These are phyloP conservation scores for Prochilodus magdalenae DNA, from an alignment of 2,113 vertebrate genomes.

Conservation along the genomic window DNA sequence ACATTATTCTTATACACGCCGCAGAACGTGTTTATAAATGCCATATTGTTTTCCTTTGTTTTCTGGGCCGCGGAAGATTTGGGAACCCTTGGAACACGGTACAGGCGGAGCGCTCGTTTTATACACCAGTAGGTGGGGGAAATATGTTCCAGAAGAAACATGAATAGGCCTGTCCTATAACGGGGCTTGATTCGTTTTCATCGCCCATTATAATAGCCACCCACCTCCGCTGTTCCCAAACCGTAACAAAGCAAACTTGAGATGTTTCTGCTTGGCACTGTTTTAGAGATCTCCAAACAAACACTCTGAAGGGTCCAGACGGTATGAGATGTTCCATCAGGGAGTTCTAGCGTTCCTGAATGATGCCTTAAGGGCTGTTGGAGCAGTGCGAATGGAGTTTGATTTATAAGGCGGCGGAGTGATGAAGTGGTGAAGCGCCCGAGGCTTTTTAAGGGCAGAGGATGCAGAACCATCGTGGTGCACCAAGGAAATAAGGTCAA, in stretches of 20 bases:
- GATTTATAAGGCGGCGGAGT: not conserved
- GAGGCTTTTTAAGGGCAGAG: no score
- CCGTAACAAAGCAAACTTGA: not conserved
- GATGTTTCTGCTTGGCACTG: not conserved
- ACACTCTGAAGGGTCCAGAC: not conserved
- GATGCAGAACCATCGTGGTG: no score
- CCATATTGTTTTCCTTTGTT: not conserved
- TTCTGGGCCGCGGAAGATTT: not conserved
- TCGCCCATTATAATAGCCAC: conserved; percentile 6
- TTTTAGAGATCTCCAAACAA: conserved; percentile 7
- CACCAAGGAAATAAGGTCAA: no score
- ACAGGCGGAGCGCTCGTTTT: conserved; percentile 10
- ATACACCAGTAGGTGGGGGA: conserved; percentile 42
- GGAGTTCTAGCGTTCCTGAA: not conserved
- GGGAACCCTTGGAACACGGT: not conserved
- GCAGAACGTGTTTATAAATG: not conserved
- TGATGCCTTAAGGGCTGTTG: not conserved
- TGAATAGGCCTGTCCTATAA: conserved; percentile 10
- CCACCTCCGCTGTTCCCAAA: conserved; percentile 17
- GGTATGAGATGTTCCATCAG: not conserved
- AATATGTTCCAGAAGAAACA: not conserved
- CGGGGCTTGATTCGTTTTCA: conserved; percentile 16
- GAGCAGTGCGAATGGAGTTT: not conserved
- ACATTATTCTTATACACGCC: not conserved
- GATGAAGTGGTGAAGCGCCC: no score